These are phyloP conservation scores for Ichneumoninae sp. DNA, from an alignment of 2,888 invertebrate species.

Conservation along the genomic window DNA sequence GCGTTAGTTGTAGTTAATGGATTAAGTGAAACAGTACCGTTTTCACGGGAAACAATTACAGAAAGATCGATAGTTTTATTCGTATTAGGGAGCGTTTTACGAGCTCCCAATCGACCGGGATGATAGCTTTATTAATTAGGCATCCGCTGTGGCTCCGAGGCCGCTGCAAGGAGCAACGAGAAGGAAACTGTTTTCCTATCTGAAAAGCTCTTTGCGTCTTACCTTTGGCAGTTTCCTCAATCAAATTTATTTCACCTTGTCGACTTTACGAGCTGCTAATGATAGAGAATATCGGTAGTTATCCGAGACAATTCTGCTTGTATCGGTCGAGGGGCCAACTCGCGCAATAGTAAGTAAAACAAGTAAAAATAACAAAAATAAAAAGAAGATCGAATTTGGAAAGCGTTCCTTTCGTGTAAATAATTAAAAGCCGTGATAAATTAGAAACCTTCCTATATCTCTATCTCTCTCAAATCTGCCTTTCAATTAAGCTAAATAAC, in stretches of 20 bases:
- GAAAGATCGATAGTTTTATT: slow-evolving; percentile 65
- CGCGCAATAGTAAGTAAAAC: slow-evolving; percentile 75
- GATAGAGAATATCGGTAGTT: slow-evolving; percentile 30
- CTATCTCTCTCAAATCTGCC: slow-evolving; percentile 57
- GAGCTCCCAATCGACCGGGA: slow-evolving; percentile 68
- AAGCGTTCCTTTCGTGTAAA: slow-evolving; percentile 67
- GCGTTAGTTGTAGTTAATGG: slow-evolving; percentile 43
- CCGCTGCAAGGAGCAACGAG: slow-evolving; percentile 60
- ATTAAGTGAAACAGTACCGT: slow-evolving; percentile 44
- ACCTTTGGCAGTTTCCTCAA: slow-evolving; percentile 37
- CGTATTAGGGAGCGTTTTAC: slow-evolving; percentile 64
- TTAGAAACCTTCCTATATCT: slow-evolving; percentile 48
- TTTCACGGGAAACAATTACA: slow-evolving; percentile 35
- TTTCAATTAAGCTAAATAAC: slow-evolving; percentile 61
- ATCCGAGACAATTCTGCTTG: slow-evolving; percentile 70
- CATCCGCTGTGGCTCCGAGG: slow-evolving; percentile 67
- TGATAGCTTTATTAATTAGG: slow-evolving; percentile 72
- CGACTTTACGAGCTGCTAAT: not conserved
- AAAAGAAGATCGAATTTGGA: slow-evolving; percentile 58
- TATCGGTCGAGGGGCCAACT: slow-evolving; percentile 80
- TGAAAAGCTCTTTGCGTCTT: slow-evolving; percentile 20
- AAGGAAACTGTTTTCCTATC: slow-evolving; percentile 26
- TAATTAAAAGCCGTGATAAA: slow-evolving; percentile 65
- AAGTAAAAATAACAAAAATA: slow-evolving; percentile 66
- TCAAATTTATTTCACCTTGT: slow-evolving; percentile 34